phyloP scores from a whole-genome alignment of 2,888 invertebrate species.

The Philaethria dido region DNA sequence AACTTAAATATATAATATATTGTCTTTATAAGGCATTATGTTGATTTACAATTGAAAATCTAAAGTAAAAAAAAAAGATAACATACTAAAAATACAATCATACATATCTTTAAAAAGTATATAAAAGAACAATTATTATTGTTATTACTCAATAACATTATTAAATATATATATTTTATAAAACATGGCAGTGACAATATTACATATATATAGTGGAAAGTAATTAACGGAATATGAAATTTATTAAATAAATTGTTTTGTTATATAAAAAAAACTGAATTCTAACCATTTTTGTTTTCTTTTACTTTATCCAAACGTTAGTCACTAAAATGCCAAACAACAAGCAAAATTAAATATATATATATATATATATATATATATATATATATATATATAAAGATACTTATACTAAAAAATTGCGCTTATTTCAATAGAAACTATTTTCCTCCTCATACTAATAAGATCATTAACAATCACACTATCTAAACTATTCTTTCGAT shows the following conservation, averaged over 20 bases:
- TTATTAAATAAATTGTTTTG: neutral
- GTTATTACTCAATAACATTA: no score
- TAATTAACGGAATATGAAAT: neutral
- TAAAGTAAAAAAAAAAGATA: neutral
- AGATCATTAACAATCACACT: neutral
- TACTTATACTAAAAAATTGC: neutral
- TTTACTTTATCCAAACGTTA: neutral
- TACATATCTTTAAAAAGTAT: no score
- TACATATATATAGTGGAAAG: neutral
- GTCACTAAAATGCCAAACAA: constrained; percentile 5
- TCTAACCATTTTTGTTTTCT: no score
- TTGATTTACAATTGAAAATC: neutral
- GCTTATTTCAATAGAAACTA: neutral
- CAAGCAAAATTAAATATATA: neutral
- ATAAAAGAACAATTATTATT: no score
- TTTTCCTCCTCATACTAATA: neutral
- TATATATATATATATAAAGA: neutral
- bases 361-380: no score
- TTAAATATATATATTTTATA: no score
- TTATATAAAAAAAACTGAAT: neutral
- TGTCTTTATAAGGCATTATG: constrained; percentile 13
- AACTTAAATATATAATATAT: neutral
- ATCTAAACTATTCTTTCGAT: neutral
- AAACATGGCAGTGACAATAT: constrained; percentile 1
- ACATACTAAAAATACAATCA: no score